A percentile compares a stretch with the other conserved stretches of the same genome.
Evolutionary conservation across 1,140 invertebrate genomes (phyloP).

Genomic region (Periplaneta americana): DNA sequence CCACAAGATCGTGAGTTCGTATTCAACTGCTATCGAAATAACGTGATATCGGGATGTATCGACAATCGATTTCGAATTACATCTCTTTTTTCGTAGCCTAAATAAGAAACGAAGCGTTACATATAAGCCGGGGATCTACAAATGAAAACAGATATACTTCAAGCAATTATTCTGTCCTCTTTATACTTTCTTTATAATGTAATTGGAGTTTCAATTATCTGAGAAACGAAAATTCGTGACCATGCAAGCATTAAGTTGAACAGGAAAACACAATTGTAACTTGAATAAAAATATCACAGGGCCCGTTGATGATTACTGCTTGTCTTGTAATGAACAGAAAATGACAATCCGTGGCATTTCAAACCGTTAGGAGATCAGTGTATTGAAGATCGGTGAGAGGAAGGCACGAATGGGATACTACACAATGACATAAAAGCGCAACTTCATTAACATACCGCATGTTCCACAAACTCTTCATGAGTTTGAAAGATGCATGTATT

Average conservation of each 20-base stretch:
- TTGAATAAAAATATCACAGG: background rate
- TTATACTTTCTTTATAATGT: background rate
- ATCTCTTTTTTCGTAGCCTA: background rate
- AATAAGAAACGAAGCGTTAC: background rate
- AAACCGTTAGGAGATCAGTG: background rate
- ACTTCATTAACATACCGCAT: background rate
- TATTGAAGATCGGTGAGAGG: background rate
- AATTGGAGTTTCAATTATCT: background rate
- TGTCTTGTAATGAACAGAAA: background rate
- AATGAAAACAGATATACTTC: background rate
- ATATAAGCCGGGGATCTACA: background rate
- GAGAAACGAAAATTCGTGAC: background rate
- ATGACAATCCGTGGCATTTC: background rate
- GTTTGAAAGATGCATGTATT: too few relatives aligned
- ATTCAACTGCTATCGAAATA: background rate
- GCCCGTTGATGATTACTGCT: background rate
- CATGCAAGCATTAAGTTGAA: background rate
- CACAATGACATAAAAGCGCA: background rate
- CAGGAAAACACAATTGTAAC: background rate
- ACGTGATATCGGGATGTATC: background rate
- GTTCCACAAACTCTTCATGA: background rate
- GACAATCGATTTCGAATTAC: background rate
- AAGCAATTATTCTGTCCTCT: background rate
- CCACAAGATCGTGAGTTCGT: background rate
- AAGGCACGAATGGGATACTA: too few relatives aligned